Percentiles rank a stretch among this genome's conserved stretches.
phyloP scores from a whole-genome alignment of 30 jellyfish, hydroid and myxozoan genomes.

The Turritopsis rubra region DNA sequence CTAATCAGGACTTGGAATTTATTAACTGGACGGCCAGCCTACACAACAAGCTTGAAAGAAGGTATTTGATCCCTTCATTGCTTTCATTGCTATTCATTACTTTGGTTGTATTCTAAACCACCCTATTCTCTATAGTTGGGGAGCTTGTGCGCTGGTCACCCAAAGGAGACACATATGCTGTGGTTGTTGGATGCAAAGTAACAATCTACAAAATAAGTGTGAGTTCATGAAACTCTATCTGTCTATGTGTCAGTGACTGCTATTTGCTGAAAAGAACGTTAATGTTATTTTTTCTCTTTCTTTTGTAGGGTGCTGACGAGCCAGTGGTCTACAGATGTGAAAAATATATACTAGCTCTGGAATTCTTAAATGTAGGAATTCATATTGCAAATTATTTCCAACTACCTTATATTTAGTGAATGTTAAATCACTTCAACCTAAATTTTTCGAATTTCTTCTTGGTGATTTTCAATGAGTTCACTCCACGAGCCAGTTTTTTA shows the following conservation, averaged over 20 bases:
- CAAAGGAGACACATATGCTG: conserved; percentile 59
- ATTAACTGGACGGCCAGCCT: conserved; percentile 80
- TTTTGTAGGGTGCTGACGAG: conserved; percentile 54
- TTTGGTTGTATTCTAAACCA: background rate
- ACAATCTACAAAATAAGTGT: conserved; percentile 52
- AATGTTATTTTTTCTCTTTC: background rate
- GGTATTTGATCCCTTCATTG: conserved; percentile 18
- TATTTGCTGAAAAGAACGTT: background rate
- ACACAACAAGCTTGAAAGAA: conserved; percentile 58
- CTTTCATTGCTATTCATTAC: background rate
- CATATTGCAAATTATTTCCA: background rate
- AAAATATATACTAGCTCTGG: conserved; percentile 49
- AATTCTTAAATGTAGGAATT: conserved; percentile 43
- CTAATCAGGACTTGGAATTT: conserved; percentile 68
- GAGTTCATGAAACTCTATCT: background rate
- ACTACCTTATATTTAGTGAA: background rate
- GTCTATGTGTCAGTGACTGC: background rate
- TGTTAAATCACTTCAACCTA: background rate
- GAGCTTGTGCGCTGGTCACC: conserved; percentile 82
- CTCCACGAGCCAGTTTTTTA: too few relatives aligned
- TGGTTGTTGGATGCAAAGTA: conserved; percentile 56
- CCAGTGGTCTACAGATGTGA: conserved; percentile 34
- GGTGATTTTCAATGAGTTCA: too few relatives aligned
- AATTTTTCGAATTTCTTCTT: background rate
- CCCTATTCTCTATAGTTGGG: conserved; percentile 42